Conservation (phyloP, 1,140 invertebrate genomes). For the Euwallacea fornicatus region DNA sequence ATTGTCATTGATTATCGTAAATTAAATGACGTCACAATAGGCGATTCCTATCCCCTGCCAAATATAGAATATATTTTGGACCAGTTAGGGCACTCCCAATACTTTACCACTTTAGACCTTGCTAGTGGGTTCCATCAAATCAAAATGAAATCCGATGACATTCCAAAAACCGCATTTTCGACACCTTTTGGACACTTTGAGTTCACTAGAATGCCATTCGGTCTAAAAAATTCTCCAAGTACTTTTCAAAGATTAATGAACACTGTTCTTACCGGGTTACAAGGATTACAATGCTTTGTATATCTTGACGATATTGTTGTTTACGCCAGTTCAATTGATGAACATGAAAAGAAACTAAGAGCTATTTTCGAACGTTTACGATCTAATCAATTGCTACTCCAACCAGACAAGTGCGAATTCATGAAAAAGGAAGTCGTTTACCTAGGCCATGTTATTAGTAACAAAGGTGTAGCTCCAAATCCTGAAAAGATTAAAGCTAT, state of each 20-base stretch:
- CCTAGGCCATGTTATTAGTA: constrained; percentile 47
- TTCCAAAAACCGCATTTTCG: too few species aligned
- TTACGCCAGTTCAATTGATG: constrained; percentile 49
- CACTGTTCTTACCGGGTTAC: constrained; percentile 47
- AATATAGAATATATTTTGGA: too few species aligned
- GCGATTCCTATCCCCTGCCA: too few species aligned
- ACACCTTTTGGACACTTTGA: too few species aligned
- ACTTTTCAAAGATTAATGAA: constrained; percentile 50
- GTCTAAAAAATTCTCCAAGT: constrained; percentile 34
- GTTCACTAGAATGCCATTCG: too few species aligned
- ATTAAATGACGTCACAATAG: too few species aligned
- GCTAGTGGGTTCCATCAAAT: too few species aligned
- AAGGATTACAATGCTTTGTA: constrained; percentile 44
- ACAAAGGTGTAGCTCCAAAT: constrained; percentile 53
- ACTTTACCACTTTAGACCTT: too few species aligned
- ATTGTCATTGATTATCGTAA: too few species aligned
- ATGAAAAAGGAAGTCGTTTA: constrained; percentile 40
- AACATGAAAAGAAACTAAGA: constrained; percentile 15
- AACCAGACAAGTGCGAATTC: neutral
- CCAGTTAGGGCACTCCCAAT: too few species aligned
- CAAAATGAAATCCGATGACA: too few species aligned
- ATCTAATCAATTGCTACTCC: constrained; percentile 17
- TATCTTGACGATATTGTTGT: constrained; percentile 47
- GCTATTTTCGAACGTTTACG: constrained; percentile 17
- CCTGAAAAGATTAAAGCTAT: constrained; percentile 52